phyloP scores from a whole-genome alignment of 2,797 vertebrate genomes.

The Nyctibius grandis region DNA sequence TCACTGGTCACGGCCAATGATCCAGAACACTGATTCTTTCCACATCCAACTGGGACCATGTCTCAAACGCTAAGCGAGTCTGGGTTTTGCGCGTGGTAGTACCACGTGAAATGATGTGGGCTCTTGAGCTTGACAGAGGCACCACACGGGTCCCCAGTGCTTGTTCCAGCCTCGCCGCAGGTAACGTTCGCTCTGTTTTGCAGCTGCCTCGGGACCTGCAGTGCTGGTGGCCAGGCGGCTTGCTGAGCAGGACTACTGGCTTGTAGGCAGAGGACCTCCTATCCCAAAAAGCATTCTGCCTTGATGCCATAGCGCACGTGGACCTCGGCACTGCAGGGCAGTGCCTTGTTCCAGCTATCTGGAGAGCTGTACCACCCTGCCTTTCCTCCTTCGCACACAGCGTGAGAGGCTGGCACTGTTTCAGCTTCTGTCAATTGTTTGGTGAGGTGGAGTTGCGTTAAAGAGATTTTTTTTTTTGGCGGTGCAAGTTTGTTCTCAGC shows the following conservation, averaged over 20 bases:
- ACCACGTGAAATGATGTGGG: not conserved
- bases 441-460: conserved; percentile 5
- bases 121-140: not conserved
- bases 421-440: conserved; percentile 17
- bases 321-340: not conserved
- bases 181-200: not conserved
- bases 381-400: not conserved
- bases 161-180: not conserved
- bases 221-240: not conserved
- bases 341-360: not conserved
- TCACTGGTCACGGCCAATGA: fast-evolving
- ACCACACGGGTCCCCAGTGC: fast-evolving
- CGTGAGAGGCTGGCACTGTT: not conserved
- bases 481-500: not conserved
- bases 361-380: not conserved
- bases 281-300: not conserved
- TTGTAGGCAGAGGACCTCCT: not conserved
- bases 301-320: fast-evolving
- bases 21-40: not conserved
- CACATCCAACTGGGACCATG: not conserved
- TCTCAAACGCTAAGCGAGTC: not conserved
- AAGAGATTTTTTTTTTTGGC: not conserved
- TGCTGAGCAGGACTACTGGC: not conserved
- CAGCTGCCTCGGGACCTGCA: not conserved
- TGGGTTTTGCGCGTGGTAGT: not conserved